Percentiles rank a stretch among this genome's conserved stretches.
These are phyloP conservation scores for Enteromius trimaculatus DNA, from an alignment of 2,797 vertebrate species.

Conservation along the genomic window DNA sequence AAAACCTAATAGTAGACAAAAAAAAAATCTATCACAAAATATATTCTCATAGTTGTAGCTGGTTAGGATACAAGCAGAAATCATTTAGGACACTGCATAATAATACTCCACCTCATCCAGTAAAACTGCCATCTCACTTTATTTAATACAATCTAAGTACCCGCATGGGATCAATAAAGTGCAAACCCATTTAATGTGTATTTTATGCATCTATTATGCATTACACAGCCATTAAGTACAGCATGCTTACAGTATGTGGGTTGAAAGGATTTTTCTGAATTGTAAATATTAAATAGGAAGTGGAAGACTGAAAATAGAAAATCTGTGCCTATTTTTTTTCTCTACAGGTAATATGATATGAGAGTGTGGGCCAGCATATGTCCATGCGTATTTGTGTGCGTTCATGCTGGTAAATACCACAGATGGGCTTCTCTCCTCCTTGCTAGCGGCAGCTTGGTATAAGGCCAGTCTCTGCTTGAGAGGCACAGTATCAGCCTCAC, in stretches of 20 bases:
- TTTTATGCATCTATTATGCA: conserved; percentile 14
- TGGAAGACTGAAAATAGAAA: conserved; percentile 29
- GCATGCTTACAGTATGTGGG: not conserved
- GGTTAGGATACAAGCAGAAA: not conserved
- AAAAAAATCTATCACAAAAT: not conserved
- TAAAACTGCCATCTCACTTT: not conserved
- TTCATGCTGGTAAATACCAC: conserved; percentile 70
- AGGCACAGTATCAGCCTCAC: conserved; percentile 75
- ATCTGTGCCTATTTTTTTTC: not conserved
- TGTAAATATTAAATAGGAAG: conserved; percentile 55
- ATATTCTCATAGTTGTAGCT: not conserved
- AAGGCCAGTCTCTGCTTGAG: conserved; percentile 90
- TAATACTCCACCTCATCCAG: not conserved
- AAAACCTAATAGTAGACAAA: not conserved
- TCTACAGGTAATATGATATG: conserved; percentile 3
- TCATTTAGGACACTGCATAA: not conserved
- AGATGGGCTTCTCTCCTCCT: conserved; percentile 73
- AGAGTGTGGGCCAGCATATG: conserved; percentile 7
- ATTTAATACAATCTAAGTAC: conserved; percentile 3
- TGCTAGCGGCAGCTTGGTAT: conserved; percentile 88
- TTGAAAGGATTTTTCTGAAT: conserved; percentile 32
- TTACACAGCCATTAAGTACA: not conserved
- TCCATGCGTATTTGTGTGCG: conserved; percentile 3
- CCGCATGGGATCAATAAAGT: conserved; percentile 5
- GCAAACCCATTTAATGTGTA: not conserved